Percentiles rank a stretch among this genome's conserved stretches.
phyloP scores from a whole-genome alignment of 2,888 invertebrate species.

The Notodonta ziczac region DNA sequence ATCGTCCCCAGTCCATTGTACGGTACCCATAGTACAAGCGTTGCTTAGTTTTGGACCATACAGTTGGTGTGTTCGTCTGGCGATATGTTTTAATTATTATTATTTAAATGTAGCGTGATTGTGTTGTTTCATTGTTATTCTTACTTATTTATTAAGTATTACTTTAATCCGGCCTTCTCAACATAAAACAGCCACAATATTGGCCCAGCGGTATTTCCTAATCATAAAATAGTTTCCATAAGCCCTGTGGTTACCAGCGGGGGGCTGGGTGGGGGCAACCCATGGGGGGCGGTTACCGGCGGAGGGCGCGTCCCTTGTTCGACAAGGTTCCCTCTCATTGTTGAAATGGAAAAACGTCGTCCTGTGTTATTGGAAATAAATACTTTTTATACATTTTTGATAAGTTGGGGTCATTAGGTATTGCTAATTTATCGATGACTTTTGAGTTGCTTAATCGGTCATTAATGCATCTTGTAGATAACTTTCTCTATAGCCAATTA shows the following conservation, averaged over 20 bases:
- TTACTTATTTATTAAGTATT: background rate
- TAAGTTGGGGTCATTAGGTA: background rate
- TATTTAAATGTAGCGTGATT: no score
- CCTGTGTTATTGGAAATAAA: slow-evolving; percentile 12
- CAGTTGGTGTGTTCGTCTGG: no score
- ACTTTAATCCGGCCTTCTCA: background rate
- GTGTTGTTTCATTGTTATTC: background rate
- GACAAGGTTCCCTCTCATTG: slow-evolving; percentile 24
- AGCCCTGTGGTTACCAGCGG: background rate
- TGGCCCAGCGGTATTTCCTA: background rate
- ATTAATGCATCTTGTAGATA: no score
- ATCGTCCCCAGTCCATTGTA: no score
- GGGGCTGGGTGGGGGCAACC: slow-evolving; percentile 10
- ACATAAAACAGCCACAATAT: background rate
- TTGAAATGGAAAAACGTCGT: slow-evolving; percentile 39
- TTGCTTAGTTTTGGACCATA: no score
- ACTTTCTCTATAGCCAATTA: no score
- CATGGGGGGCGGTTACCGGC: slow-evolving; percentile 4
- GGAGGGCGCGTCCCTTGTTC: slow-evolving; percentile 8
- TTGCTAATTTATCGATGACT: no score
- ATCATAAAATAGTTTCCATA: slow-evolving; percentile 7
- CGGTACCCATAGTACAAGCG: no score
- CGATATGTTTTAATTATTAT: no score
- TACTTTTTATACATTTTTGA: background rate
- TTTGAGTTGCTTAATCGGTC: no score